Base-by-base conservation (phyloP, 2,113 vertebrate genomes). In the Chionomys nivalis region DNA sequence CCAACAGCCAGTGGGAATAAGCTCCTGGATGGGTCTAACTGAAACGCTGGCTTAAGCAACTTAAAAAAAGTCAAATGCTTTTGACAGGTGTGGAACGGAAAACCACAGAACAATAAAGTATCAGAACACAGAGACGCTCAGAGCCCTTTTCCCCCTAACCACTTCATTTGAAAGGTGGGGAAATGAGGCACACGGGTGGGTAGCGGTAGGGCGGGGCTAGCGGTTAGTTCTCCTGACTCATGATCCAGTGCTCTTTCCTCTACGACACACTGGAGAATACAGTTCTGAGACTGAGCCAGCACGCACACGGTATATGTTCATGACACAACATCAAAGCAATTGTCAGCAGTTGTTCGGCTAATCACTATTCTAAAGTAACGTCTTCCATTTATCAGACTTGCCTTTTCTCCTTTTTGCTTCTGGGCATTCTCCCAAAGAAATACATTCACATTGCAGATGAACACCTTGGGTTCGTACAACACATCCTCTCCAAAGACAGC, bases 41-140 rank as follows among this genome's bases (percentile, higher is more conserved):
- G 81, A 93, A 96, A 95, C 13, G 75, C 92, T 94, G 72, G 72
- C 61, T 90, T 92, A 83, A 88, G 88, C 94, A 97, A 97, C 47
- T 94, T 90, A 82, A 92, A 97, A 52, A 95, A 89, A 85, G 78
- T 92, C 97, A 96, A 93, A 96, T 91, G 73, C 90, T 94, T 90
- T 95, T 91, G 92, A 76, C 11, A 96, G 90, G 36, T 52, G 33
- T 47, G 77, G 79, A 66, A 42, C 0, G 0, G 26, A 94, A 89
- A 95, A 94, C 93, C 92, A 94, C 77, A 91, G 82, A 83, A 91
- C 10, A 26, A 66, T 21, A 94, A 87, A n/a, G 36, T 44, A 65
- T 17, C 81, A 95, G 47, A 96, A 87, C 72, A 44, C 3, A 92
- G 79, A 94, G 61, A 66, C 23, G 24, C 72, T 96, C 76, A 55